These are phyloP conservation scores for Halocynthia roretzi DNA, from an alignment of 23 tunicate genomes.

Conservation along the genomic window DNA sequence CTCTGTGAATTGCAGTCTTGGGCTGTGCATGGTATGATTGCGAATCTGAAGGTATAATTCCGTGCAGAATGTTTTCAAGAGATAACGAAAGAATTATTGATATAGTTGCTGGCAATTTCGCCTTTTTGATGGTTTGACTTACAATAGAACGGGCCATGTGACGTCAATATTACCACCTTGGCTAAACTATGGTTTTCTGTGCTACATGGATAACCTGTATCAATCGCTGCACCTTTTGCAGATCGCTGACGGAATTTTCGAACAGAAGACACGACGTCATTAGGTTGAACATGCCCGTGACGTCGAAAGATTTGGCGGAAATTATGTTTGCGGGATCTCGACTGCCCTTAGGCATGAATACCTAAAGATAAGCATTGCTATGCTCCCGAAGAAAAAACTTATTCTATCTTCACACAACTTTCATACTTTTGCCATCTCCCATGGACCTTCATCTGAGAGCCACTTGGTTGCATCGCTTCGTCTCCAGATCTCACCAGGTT, in stretches of 20 bases:
- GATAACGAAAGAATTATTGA: too few species aligned
- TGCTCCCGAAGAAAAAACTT: background rate
- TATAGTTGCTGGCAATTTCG: background rate
- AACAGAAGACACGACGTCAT: slow-evolving; percentile 39
- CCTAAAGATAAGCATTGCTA: slow-evolving; percentile 11
- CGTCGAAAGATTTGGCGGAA: slow-evolving; percentile 38
- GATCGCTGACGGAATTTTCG: slow-evolving; percentile 38
- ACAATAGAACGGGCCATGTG: background rate
- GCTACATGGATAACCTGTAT: slow-evolving; percentile 30
- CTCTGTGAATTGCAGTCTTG: slow-evolving; percentile 45
- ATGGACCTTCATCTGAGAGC: slow-evolving; percentile 49
- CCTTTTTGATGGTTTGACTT: background rate
- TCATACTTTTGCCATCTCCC: slow-evolving; percentile 74
- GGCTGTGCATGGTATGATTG: slow-evolving; percentile 68
- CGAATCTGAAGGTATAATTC: slow-evolving; percentile 24
- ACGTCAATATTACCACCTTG: too few species aligned
- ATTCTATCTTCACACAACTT: background rate
- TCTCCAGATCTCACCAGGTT: slow-evolving; percentile 25
- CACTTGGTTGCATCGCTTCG: slow-evolving; percentile 46
- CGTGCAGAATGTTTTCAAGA: too few species aligned
- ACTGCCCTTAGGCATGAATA: slow-evolving; percentile 56
- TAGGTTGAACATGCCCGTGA: slow-evolving; percentile 49
- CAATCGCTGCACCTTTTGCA: slow-evolving; percentile 35
- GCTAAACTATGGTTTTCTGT: too few species aligned
- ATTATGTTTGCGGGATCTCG: slow-evolving; percentile 15